A percentile compares a stretch with the other conserved stretches of the same genome.
Evolutionary conservation across 2,113 vertebrate genomes (phyloP).

Genomic region (Neotoma lepida): DNA sequence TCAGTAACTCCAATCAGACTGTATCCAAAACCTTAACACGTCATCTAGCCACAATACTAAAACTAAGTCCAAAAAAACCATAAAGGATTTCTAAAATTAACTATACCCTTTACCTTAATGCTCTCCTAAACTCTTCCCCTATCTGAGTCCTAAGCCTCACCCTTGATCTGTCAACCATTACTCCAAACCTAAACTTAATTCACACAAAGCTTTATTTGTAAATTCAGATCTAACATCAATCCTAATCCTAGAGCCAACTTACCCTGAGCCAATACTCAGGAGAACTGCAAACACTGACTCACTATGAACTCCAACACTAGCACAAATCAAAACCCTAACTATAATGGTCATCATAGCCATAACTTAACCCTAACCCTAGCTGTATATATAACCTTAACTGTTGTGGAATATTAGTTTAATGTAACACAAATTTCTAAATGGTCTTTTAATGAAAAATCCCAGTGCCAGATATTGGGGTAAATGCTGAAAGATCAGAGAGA

Average conservation of each 20-base stretch:
- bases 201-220: neutral
- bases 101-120: neutral
- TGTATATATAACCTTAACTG: neutral
- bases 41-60: neutral
- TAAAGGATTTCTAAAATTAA: neutral
- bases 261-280: neutral
- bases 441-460: too few species aligned
- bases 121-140: neutral
- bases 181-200: neutral
- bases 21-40: neutral
- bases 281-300: neutral
- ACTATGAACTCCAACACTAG: neutral
- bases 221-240: neutral
- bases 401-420: too few species aligned
- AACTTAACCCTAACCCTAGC: neutral
- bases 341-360: neutral
- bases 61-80: neutral
- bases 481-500: too few species aligned
- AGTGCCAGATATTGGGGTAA: too few species aligned
- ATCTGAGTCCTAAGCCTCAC: neutral
- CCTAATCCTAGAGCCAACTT: too few species aligned
- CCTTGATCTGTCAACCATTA: neutral
- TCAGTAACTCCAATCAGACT: too few species aligned
- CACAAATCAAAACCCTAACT: neutral
- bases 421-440: too few species aligned